Base-by-base conservation (phyloP, 2,113 vertebrate species). In the Petaurus breviceps region DNA sequence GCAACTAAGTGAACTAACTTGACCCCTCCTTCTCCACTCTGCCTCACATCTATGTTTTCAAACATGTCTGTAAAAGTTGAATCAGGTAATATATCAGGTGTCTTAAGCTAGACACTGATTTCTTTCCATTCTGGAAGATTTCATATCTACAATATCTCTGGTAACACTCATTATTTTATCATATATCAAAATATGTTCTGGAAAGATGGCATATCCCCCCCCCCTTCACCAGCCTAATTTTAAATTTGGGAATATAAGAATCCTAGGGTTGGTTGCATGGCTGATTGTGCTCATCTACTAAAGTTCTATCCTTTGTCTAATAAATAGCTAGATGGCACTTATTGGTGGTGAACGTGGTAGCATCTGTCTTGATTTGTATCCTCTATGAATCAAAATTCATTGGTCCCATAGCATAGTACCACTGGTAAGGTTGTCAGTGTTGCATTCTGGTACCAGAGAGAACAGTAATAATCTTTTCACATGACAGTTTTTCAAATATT, bases 21-120 rank as follows among this genome's bases (percentile, higher is more conserved):
- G 55, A 51, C 8, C 55, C 53, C 26, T 68, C 24, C n/a, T 53
- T 89, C 92, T 57, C 51, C 46, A 53, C 95, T 57, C 0, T 93
- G 12, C 3, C 0, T 91, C 55, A 51, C 47, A 0, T 25, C 55
- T 90, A 3, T 14, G 4, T 28, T 54, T 53, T 68, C 47, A 4
- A 84, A 57, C 24, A 61, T 28, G 57, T 47, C 92, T 93, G 23
- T 51, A 91, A 52, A 14, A 46, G 47, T 8, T 57, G 57, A 77
- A 37, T 43, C 51, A 11, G 51, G 57, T 49, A 47, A 92, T 77
- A n/a, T 28, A 3, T 51, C 61, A 43, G 43, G 26, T 46, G 51
- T 50, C 89, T 3, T 55, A 47, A 91, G 26, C 55, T 1, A 2
- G 37, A 37, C n/a, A 51, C 3, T 22, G 47, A 28, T 0, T 43